Evolutionary conservation across 2,797 vertebrate genomes (phyloP).

Genomic region (Gallinago stenura): DNA sequence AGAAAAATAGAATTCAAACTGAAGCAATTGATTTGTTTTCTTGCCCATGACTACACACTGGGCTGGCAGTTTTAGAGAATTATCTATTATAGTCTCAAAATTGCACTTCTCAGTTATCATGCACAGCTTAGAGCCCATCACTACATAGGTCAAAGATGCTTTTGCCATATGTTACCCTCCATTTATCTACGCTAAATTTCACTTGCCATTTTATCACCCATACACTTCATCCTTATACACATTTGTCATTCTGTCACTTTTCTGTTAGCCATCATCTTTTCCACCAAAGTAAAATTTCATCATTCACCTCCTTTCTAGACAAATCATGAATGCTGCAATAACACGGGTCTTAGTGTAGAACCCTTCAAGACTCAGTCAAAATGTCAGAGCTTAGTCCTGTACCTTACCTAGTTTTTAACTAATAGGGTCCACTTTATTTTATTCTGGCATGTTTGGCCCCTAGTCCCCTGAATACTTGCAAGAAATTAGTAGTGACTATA

Average conservation of each 20-base stretch:
- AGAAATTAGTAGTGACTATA: background rate
- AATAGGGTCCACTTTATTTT: background rate
- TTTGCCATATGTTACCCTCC: background rate
- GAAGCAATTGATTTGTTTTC: background rate
- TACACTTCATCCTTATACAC: background rate
- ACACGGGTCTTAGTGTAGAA: background rate
- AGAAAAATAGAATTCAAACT: background rate
- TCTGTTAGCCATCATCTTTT: background rate
- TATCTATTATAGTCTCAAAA: background rate
- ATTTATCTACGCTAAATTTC: background rate
- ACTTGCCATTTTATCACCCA: background rate
- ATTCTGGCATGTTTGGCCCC: background rate
- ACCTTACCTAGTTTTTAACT: background rate
- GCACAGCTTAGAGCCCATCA: background rate
- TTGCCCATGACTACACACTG: background rate
- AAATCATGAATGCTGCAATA: background rate
- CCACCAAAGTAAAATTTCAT: background rate
- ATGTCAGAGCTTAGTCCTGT: background rate
- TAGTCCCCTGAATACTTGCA: background rate
- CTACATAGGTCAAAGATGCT: background rate
- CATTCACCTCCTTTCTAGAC: background rate
- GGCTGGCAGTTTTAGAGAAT: fast-evolving
- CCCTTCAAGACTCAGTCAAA: background rate
- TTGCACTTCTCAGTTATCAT: background rate
- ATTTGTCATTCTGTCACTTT: background rate